Percentiles rank a stretch among this genome's conserved stretches.
Evolutionary conservation across 2,888 invertebrate genomes (phyloP).

Genomic region (Scaeva pyrastri): DNA sequence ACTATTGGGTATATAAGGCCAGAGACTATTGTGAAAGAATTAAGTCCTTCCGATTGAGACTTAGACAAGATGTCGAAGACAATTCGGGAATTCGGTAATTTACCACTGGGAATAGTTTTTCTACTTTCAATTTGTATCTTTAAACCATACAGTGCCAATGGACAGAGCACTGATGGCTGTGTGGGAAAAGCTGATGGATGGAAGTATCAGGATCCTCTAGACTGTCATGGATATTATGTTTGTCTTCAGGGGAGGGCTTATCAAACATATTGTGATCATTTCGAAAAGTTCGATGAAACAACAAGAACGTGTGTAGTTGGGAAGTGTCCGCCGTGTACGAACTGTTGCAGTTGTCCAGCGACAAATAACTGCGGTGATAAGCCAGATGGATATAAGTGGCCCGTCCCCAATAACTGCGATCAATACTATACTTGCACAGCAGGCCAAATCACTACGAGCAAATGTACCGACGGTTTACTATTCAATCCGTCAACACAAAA

Average conservation of each 20-base stretch:
- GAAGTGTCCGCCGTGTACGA: conserved; percentile 74
- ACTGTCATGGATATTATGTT: conserved; percentile 74
- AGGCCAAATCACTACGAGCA: too few relatives aligned
- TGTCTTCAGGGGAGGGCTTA: conserved; percentile 24
- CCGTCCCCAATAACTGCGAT: too few relatives aligned
- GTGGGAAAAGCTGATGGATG: conserved; percentile 45
- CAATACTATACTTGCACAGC: too few relatives aligned
- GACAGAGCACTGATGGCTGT: conserved; percentile 15
- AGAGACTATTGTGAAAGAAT: neutral
- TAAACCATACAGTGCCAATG: neutral
- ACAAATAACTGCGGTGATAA: neutral
- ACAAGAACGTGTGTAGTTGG: conserved; percentile 62
- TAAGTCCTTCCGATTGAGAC: conserved; percentile 5
- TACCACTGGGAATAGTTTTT: neutral
- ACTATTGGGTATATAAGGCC: neutral
- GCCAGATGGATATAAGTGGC: too few relatives aligned
- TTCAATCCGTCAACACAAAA: too few relatives aligned
- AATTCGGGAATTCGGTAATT: neutral
- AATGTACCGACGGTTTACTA: too few relatives aligned
- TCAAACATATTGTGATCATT: conserved; percentile 61
- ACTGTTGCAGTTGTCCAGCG: conserved; percentile 14
- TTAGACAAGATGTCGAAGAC: conserved; percentile 12
- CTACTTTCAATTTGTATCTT: neutral
- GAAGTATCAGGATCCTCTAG: conserved; percentile 67
- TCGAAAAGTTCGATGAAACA: conserved; percentile 50